Percentiles rank a stretch among this genome's conserved stretches.
Evolutionary conservation across 1,140 invertebrate genomes (phyloP).

Genomic region (Zelostemma sp.): DNA sequence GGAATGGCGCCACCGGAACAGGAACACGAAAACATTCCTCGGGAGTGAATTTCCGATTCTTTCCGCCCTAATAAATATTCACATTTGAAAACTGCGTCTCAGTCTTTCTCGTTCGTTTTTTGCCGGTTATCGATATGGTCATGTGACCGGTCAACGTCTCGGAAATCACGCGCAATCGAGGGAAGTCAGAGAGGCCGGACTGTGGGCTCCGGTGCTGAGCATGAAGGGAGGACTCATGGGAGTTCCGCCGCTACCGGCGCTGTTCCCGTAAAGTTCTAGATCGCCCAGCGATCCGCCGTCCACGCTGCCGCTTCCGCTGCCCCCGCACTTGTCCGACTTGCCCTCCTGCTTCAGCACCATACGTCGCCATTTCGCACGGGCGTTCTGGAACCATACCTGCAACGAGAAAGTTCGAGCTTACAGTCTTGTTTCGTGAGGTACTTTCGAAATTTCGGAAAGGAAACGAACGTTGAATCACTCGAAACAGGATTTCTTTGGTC

Average conservation of each 20-base stretch:
- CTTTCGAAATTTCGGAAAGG: too few relatives aligned
- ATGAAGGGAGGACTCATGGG: slow-evolving; percentile 68
- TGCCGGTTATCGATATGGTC: not conserved
- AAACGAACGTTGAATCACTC: too few relatives aligned
- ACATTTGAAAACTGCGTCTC: slow-evolving; percentile 34
- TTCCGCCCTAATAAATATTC: slow-evolving; percentile 45
- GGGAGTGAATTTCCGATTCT: slow-evolving; percentile 13
- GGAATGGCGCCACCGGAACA: not conserved
- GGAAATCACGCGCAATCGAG: slow-evolving; percentile 68
- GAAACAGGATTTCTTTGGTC: too few relatives aligned
- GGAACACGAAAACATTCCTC: slow-evolving; percentile 16
- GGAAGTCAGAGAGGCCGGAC: slow-evolving; percentile 65
- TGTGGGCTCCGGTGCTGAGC: slow-evolving; percentile 63
- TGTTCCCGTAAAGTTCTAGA: slow-evolving; percentile 67
- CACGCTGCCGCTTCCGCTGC: slow-evolving; percentile 57
- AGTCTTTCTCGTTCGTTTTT: slow-evolving; percentile 29
- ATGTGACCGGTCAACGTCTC: slow-evolving; percentile 22
- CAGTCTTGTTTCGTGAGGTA: too few relatives aligned
- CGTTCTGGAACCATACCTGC: slow-evolving; percentile 99
- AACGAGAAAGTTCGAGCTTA: slow-evolving; percentile 16
- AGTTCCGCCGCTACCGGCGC: slow-evolving; percentile 65
- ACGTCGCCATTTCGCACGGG: slow-evolving; percentile 95
- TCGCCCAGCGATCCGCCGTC: slow-evolving; percentile 63
- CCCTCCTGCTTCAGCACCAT: slow-evolving; percentile 90
- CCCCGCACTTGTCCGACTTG: slow-evolving; percentile 77